These are phyloP conservation scores for Micromussa lordhowensis DNA, from an alignment of 92 coral and sea anemone genomes.

Conservation along the genomic window DNA sequence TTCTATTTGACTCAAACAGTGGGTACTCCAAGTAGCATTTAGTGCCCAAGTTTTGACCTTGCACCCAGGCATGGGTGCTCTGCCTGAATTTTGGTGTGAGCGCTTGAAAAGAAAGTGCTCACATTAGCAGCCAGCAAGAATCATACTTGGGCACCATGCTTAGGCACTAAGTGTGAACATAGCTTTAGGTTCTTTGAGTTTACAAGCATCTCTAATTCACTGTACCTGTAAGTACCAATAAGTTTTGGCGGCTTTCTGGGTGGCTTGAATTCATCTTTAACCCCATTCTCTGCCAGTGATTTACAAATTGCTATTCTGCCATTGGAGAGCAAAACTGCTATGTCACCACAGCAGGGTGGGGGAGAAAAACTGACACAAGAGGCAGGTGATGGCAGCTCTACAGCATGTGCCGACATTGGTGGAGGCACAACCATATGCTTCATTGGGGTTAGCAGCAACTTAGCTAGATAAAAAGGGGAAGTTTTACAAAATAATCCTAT, in stretches of 20 bases:
- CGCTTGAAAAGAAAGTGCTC: too few relatives aligned
- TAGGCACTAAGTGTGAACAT: too few relatives aligned
- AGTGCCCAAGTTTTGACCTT: too few relatives aligned
- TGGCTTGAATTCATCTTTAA: conserved; percentile 61
- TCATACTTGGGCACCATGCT: neutral
- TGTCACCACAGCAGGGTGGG: conserved; percentile 73
- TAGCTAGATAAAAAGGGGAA: conserved; percentile 24
- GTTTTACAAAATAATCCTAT: neutral
- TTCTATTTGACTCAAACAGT: too few relatives aligned
- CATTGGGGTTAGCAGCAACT: conserved; percentile 83
- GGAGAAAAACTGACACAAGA: conserved; percentile 83
- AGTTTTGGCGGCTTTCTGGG: conserved; percentile 67
- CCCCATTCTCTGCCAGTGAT: conserved; percentile 26
- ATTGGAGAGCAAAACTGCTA: conserved; percentile 82
- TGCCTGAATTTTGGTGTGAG: too few relatives aligned
- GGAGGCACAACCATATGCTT: conserved; percentile 92
- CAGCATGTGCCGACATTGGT: conserved; percentile 87
- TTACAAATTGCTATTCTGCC: conserved; percentile 74
- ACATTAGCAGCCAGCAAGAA: too few relatives aligned
- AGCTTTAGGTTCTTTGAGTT: neutral
- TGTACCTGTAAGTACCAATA: conserved; percentile 59
- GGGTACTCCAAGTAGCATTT: too few relatives aligned
- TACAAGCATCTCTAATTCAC: neutral
- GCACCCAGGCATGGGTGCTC: too few relatives aligned
- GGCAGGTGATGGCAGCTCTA: conserved; percentile 73